Percentiles rank a stretch among this genome's conserved stretches.
Conservation (phyloP, 1,140 invertebrate genomes). For the Carcinoscorpius rotundicauda region DNA sequence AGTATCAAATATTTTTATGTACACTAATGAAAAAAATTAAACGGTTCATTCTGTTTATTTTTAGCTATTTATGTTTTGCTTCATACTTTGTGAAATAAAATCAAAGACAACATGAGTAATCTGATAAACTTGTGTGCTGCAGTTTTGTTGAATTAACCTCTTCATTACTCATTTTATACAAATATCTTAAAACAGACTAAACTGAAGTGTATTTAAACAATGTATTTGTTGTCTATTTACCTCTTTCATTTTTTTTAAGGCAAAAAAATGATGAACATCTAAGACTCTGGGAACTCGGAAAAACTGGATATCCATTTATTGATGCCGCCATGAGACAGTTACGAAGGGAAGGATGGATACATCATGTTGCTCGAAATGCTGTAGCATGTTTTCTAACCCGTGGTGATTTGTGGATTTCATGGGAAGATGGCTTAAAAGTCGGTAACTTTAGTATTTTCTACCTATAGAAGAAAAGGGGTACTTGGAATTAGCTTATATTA, state of each 20-base stretch:
- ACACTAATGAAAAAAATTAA: no score
- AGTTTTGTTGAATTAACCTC: no score
- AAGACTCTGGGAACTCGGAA: constrained; percentile 79
- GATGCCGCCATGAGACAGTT: constrained; percentile 85
- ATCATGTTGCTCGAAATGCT: constrained; percentile 72
- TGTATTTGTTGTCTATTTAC: background rate
- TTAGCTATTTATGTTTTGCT: no score
- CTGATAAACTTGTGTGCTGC: no score
- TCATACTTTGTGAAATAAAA: no score
- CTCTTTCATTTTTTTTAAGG: constrained; percentile 2
- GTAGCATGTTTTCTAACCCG: constrained; percentile 79
- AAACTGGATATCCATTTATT: constrained; percentile 87
- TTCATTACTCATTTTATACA: no score
- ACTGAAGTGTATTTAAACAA: background rate
- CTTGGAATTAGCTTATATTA: no score
- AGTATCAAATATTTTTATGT: no score
- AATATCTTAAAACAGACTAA: no score
- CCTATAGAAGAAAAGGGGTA: no score
- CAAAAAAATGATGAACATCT: constrained; percentile 67
- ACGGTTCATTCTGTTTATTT: no score
- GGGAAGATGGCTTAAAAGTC: constrained; percentile 59
- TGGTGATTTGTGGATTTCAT: constrained; percentile 79
- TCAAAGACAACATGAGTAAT: no score
- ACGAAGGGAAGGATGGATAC: constrained; percentile 78
- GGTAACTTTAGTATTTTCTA: background rate